Base-by-base conservation (phyloP, 2,888 invertebrate species). In the Drosophila prostipennis region DNA sequence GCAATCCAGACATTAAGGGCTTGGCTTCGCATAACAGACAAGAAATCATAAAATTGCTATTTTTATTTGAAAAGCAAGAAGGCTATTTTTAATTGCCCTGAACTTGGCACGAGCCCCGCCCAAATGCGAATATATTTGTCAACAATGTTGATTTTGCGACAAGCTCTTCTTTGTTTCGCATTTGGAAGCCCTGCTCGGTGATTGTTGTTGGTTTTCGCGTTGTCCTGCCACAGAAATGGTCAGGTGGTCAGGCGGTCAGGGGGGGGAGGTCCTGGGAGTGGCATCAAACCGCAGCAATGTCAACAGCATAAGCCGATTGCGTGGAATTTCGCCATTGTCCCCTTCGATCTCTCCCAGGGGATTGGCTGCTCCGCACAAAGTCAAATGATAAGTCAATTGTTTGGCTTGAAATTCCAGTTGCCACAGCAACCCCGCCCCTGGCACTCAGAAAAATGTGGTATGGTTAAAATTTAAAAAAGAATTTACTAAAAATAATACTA, bases 331-430 rank as follows among this genome's bases (percentile, higher is more conserved):
- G 46, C 78, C 75, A 80, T 77, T 87, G 82, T 81, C 72, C 74
- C 45, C 55, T 56, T 72, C 55, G 63, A 73, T 73, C 52, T 46
- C 53, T 60, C 55, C 55, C 45, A 19, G 51, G 74, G 86, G 78
- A 79, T 85, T 82, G 81, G 63, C 42, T 60, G 77, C 74, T 69
- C 73, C 72, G 71, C 77, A 81, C 71, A 77, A 77, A 79, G 82
- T 84, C 85, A 82, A 80, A 81, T 85, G 84, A 85, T 80, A 87
- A 85, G 84, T 84, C 87, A 87, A 84, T 84, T 87, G 82, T 81
- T 78, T 59, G 72, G 45, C 64, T 57, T 37, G 52, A 43, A 53
- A 57, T 42, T 54, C 16, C 43, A 7, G 32, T 43, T 16, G 36
- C 42, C 43, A 7, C 52, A 52, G 52, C 52, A 52, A 58, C 53